phyloP scores from a whole-genome alignment of 2,797 vertebrate species.

The Hirundo rustica region DNA sequence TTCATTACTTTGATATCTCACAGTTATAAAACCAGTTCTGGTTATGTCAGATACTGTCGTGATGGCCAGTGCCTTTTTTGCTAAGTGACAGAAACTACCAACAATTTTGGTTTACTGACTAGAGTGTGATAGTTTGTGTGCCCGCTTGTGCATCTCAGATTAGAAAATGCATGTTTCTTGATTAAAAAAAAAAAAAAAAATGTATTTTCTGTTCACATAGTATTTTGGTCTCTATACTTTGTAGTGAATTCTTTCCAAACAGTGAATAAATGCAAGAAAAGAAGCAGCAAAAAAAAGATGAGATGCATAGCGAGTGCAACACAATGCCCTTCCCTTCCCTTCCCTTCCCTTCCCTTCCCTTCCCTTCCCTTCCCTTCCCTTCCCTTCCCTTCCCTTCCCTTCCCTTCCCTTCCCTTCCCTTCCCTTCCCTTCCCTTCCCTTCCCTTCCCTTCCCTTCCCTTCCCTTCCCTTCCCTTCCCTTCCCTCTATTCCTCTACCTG shows the following conservation, averaged over 20 bases:
- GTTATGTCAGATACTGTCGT: neutral
- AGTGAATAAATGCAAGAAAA: neutral
- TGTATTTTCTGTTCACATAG: neutral
- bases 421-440: too few relatives aligned
- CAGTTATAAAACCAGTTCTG: neutral
- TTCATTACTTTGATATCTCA: neutral
- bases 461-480: neutral
- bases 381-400: neutral
- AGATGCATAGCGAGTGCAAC: neutral
- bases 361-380: neutral
- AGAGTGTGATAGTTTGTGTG: rapidly evolving
- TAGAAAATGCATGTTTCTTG: neutral
- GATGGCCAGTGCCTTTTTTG: neutral
- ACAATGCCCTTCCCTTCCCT: neutral
- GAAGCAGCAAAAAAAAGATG: neutral
- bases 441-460: too few relatives aligned
- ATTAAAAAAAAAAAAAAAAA: neutral
- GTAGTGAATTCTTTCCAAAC: neutral
- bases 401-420: too few relatives aligned
- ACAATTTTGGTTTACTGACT: neutral
- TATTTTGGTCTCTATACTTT: neutral
- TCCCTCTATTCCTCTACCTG: neutral
- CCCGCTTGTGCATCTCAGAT: neutral
- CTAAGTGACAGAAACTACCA: neutral
- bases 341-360: neutral